Conservation (phyloP, 2,888 invertebrate genomes). For the Hypena proboscidalis region DNA sequence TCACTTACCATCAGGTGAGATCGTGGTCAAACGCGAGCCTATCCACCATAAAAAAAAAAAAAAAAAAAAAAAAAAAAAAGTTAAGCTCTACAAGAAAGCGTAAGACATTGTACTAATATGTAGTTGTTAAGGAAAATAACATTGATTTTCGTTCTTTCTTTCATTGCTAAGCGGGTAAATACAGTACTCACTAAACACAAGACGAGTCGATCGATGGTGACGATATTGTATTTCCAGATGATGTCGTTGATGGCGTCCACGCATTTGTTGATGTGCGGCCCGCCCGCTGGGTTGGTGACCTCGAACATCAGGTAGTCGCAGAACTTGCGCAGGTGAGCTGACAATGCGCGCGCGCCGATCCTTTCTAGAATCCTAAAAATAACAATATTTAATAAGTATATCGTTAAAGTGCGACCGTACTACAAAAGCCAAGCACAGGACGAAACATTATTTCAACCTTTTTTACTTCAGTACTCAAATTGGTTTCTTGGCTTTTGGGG, state of each 20-base stretch:
- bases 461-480: too few relatives aligned
- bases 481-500: too few relatives aligned
- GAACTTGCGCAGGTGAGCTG: slow-evolving; percentile 96
- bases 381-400: background rate
- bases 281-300: slow-evolving; percentile 94
- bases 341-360: slow-evolving; percentile 95
- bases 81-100: too few relatives aligned
- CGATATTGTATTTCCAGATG: slow-evolving; percentile 99
- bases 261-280: slow-evolving; percentile 96
- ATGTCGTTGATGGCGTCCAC: slow-evolving; percentile 98
- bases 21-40: too few relatives aligned
- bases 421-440: too few relatives aligned
- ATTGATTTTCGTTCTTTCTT: background rate
- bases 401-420: too few relatives aligned
- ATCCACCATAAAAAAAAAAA: too few relatives aligned
- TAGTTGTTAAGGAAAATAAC: background rate
- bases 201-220: slow-evolving; percentile 96
- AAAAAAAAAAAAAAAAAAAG: slow-evolving; percentile 1
- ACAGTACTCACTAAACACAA: slow-evolving; percentile 90
- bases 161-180: too few relatives aligned
- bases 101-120: too few relatives aligned
- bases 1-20: too few relatives aligned
- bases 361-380: slow-evolving; percentile 93
- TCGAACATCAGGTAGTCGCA: slow-evolving; percentile 98
- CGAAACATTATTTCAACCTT: too few relatives aligned